Evolutionary conservation across 2,888 invertebrate genomes (phyloP).

Genomic region (Zaprionus obscuricornis): DNA sequence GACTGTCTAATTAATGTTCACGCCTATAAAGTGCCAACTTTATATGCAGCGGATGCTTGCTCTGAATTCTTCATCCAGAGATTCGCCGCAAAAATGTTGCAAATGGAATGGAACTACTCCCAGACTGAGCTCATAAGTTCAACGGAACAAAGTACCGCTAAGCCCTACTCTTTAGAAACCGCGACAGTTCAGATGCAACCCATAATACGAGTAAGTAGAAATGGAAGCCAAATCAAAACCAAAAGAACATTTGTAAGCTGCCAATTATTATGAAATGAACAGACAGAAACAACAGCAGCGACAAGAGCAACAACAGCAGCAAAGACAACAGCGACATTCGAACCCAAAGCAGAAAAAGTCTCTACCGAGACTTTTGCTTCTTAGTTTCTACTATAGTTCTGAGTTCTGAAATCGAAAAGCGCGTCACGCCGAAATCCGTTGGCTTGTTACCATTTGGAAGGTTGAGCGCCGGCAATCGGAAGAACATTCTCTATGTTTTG

Average conservation of each 20-base stretch:
- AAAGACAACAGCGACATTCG: constrained; percentile 59
- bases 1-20: constrained; percentile 70
- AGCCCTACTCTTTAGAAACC: constrained; percentile 43
- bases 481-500: constrained; percentile 43
- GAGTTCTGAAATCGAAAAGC: constrained; percentile 56
- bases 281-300: constrained; percentile 39
- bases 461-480: constrained; percentile 64
- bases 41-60: constrained; percentile 66
- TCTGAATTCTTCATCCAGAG: constrained; percentile 46
- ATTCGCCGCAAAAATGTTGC: constrained; percentile 51
- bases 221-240: constrained; percentile 59
- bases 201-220: constrained; percentile 40
- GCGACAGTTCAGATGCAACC: constrained; percentile 42
- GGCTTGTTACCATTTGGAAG: constrained; percentile 69
- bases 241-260: constrained; percentile 74
- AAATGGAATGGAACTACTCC: constrained; percentile 20
- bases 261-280: constrained; percentile 71
- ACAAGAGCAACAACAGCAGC: constrained; percentile 1
- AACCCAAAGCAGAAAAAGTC: constrained; percentile 25
- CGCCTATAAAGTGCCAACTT: constrained; percentile 67
- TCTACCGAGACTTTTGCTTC: neutral
- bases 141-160: constrained; percentile 70
- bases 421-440: constrained; percentile 71
- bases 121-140: constrained; percentile 51
- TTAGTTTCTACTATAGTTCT: constrained; percentile 8